Percentiles rank a stretch among this genome's conserved stretches.
These are phyloP conservation scores for Apis dorsata DNA, from an alignment of 1,140 invertebrate species.

Conservation along the genomic window DNA sequence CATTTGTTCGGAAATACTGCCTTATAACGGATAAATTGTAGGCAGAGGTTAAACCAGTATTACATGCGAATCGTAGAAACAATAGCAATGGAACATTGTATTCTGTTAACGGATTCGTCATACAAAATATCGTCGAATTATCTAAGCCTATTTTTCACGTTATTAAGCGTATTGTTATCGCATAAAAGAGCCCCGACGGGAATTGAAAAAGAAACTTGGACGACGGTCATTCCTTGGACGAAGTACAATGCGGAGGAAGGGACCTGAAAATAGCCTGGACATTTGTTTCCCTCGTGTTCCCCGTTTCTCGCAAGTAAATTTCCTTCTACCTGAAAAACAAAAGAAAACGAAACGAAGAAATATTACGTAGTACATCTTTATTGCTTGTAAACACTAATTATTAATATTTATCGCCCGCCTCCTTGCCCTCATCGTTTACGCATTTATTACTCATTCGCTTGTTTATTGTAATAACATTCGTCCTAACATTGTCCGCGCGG, in stretches of 20 bases:
- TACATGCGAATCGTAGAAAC: background rate
- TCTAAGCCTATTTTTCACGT: slow-evolving; percentile 15
- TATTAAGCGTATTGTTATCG: slow-evolving; percentile 21
- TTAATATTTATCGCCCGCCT: background rate
- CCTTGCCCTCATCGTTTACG: background rate
- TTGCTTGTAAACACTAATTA: slow-evolving; percentile 13
- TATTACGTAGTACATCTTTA: background rate
- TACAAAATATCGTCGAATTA: background rate
- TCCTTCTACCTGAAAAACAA: background rate
- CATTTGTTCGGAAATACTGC: background rate
- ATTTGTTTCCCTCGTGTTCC: background rate
- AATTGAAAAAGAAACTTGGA: background rate
- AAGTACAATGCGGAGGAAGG: background rate
- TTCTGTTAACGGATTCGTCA: background rate
- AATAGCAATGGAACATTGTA: background rate
- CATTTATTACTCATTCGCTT: background rate
- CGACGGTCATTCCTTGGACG: background rate
- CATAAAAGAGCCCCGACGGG: background rate
- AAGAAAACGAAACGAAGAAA: background rate
- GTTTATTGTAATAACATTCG: background rate
- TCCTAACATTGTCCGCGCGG: background rate
- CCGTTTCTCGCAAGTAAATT: background rate
- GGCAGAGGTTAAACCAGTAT: background rate
- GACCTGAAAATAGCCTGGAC: background rate
- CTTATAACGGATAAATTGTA: background rate